Evolutionary conservation across 2,888 invertebrate genomes (phyloP), one percentile per base, ranked within the genome.

Genomic region (Metallyticus violacea): DNA sequence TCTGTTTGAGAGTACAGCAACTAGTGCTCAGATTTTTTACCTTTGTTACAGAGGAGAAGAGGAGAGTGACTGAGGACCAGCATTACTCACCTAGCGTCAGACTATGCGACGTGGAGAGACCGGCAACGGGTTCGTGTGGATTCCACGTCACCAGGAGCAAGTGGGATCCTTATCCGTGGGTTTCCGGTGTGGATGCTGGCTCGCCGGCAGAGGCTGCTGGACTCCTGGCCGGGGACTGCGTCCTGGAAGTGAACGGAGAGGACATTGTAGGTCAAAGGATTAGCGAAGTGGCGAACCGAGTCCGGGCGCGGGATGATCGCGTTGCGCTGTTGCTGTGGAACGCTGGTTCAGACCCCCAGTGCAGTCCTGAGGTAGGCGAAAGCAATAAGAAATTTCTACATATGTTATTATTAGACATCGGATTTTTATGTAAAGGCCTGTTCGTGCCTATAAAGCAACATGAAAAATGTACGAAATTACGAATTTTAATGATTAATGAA

Each of bases 81-180:
- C 86, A 86, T 77, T 86, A 40, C 27, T 26, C 77, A 7, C 86
- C 85, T 5, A 78, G 81, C 78, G 86, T 90, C 62, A 87, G 89
- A 22, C 85, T 89, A 15, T 90, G 90, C 79, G 93, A 94, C 89
- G 92, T 95, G 2, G 93, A 94, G 5, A 94, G 94, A 89, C 93
- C 94, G 79, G 93, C 93, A 85, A 93, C 93, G 1, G 93, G 93
- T 86, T 93, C 94, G 2, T 94, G 95, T 79, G 96, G 96, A 0
- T 96, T 96, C 91, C 93, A 96, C 88, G 92, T 96, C 77, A 95
- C 96, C 0, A 93, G 96, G 89, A 95, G 95, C 6, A 94, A 96
- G 87, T 96, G 96, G 96, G 96, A 96, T 91, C 96, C 96, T 0
- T 96, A 96, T 91, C 96, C 96, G 27, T 96, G 96, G 96, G 95